Base-by-base conservation (phyloP, 2,888 invertebrate genomes). In the Phengaris alcon region DNA sequence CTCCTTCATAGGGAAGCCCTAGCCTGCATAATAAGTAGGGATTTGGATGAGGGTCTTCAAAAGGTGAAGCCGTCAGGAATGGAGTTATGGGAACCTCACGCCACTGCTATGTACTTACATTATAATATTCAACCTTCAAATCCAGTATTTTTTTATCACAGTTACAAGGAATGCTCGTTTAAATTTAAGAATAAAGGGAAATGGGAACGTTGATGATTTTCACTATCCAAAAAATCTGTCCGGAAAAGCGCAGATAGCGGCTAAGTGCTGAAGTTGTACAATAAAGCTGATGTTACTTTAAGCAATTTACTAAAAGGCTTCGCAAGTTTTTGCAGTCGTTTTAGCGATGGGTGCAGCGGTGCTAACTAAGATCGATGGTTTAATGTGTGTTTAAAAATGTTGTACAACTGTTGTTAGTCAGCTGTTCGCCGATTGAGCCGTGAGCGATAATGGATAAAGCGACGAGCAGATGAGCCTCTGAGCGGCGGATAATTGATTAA, bases 371-470 rank as follows among this genome's bases (percentile, higher is more conserved):
- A 72, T 72, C 72, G 72, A 72, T 72, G 72, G 72, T 72, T 54
- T 72, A 72, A 72, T 72, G 72, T 72, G 72, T 72, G 72, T 72
- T 72, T 72, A 72, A 72, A 72, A 72, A 72, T 72, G 72, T 72
- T 72, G 72, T 72, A 72, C 51, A 52, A 68, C 68, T 68, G 15
- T 51, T 72, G 72, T 72, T 72, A 72, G 72, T 72, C 72, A 72
- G 72, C 72, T 72, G 72, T 12, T 72, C 22, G 15, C 5, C 48
- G 72, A 54, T 72, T 72, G 52, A 72, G 68, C 68, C 12, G 44
- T 46, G 44, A 68, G 72, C 72, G 72, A 72, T 54, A 72, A 72
- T 54, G 72, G 72, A 72, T 48, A n/a, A n/a, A 44, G 68, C 44
- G 68, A 68, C 68, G 68, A 12, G 68, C 72, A 72, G 72, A 72